Evolutionary conservation across 1,140 invertebrate species (phyloP).

Genomic region (Sminthurides bifidus): DNA sequence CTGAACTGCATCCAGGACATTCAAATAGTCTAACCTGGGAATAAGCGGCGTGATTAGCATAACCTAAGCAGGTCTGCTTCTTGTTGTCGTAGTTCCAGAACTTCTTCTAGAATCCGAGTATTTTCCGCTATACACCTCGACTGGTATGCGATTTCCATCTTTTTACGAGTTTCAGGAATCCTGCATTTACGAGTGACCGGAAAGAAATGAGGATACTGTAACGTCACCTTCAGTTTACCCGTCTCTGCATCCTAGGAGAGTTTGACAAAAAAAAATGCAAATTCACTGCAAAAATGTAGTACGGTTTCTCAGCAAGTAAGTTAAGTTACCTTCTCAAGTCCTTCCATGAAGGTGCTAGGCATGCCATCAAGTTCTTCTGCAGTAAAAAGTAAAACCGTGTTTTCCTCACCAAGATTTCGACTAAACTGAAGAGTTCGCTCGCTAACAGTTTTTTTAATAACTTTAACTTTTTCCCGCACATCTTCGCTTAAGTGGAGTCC

Average conservation of each 20-base stretch:
- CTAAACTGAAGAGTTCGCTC: constrained; percentile 43
- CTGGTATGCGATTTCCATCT: constrained; percentile 41
- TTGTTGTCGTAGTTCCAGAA: constrained; percentile 41
- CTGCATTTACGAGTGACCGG: constrained; percentile 43
- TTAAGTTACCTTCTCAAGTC: constrained; percentile 38
- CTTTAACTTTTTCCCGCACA: constrained; percentile 39
- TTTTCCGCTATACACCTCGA: constrained; percentile 43
- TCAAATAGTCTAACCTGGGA: constrained; percentile 23
- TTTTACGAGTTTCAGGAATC: constrained; percentile 39
- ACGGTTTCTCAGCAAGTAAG: background rate
- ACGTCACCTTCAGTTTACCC: constrained; percentile 40
- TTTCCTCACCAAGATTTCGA: constrained; percentile 42
- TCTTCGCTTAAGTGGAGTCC: constrained; percentile 41
- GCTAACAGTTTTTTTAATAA: constrained; percentile 41
- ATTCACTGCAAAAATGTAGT: background rate
- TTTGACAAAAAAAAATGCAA: background rate
- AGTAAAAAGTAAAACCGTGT: constrained; percentile 41
- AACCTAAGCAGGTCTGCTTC: constrained; percentile 42
- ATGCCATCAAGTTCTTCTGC: constrained; percentile 41
- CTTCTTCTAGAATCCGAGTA: constrained; percentile 42
- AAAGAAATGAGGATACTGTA: constrained; percentile 46
- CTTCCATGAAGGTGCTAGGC: constrained; percentile 39
- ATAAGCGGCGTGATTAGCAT: constrained; percentile 42
- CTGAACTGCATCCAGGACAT: background rate
- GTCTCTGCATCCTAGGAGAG: constrained; percentile 7